phyloP scores from a whole-genome alignment of 2,888 invertebrate genomes.

The Sphaerophoria rueppellii region DNA sequence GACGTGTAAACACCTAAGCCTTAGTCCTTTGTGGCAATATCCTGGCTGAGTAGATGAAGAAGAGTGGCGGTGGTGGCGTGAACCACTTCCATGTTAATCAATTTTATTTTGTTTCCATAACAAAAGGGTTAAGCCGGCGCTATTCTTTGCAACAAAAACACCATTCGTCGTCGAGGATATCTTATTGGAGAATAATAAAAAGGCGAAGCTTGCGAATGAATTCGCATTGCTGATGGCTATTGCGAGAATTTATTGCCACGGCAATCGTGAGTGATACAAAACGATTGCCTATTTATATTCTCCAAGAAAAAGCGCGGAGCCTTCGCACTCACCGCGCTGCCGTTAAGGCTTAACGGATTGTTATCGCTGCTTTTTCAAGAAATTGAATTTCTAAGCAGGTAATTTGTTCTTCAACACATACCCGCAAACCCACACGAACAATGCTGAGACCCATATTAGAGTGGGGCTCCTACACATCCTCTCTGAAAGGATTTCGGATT shows the following conservation, averaged over 20 bases:
- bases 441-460: constrained; percentile 6
- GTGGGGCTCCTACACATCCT: not conserved
- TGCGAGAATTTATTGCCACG: constrained; percentile 55
- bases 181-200: not conserved
- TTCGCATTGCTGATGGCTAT: constrained; percentile 45
- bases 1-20: constrained; percentile 33
- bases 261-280: constrained; percentile 68
- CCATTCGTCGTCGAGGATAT: constrained; percentile 4
- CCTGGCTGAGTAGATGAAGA: not conserved
- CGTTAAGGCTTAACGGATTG: constrained; percentile 22
- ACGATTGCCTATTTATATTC: constrained; percentile 38
- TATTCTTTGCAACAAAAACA: constrained; percentile 7
- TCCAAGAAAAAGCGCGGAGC: not conserved
- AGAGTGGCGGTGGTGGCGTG: not conserved
- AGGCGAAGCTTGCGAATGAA: constrained; percentile 32
- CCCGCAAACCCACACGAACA: not conserved
- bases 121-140: constrained; percentile 47
- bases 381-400: constrained; percentile 67
- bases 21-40: constrained; percentile 32
- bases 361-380: constrained; percentile 55
- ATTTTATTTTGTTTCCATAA: constrained; percentile 60
- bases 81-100: constrained; percentile 66
- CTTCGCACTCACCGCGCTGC: not conserved
- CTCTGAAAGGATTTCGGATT: not conserved
- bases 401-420: constrained; percentile 55